phyloP scores from a whole-genome alignment of 2,113 vertebrate species.

The Girardinichthys multiradiatus region DNA sequence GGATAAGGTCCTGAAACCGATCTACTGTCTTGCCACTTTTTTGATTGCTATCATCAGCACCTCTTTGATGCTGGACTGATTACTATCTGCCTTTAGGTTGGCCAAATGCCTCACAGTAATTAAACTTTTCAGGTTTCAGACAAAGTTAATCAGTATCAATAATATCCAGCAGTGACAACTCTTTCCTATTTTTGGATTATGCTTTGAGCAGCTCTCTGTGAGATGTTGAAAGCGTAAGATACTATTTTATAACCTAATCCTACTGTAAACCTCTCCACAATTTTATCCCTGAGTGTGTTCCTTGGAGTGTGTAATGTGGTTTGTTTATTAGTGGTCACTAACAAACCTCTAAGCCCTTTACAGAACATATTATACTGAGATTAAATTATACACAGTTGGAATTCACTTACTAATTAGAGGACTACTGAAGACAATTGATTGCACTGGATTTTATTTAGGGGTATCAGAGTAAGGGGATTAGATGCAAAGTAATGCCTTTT shows the following conservation, averaged over 20 bases:
- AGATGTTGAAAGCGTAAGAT: neutral
- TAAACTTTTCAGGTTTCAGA: slow-evolving; percentile 42
- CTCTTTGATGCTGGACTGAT: slow-evolving; percentile 46
- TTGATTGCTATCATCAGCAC: slow-evolving; percentile 68
- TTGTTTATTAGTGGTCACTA: neutral
- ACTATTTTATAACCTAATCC: neutral
- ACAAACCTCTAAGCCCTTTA: neutral
- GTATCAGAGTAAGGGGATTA: too few species aligned
- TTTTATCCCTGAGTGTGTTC: neutral
- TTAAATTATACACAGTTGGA: neutral
- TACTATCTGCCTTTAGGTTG: slow-evolving; percentile 55
- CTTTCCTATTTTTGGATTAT: too few species aligned
- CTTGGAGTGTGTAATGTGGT: too few species aligned
- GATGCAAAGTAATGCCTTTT: too few species aligned
- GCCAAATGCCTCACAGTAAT: slow-evolving; percentile 43
- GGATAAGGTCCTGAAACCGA: slow-evolving; percentile 62
- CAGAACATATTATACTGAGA: neutral
- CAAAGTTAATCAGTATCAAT: slow-evolving; percentile 50
- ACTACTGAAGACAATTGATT: neutral
- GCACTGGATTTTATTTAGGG: too few species aligned
- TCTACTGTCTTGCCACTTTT: slow-evolving; percentile 55
- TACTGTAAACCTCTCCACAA: neutral
- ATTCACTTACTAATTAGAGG: neutral
- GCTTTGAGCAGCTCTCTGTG: too few species aligned
- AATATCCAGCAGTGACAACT: slow-evolving; percentile 11